phyloP scores from a whole-genome alignment of 1,140 invertebrate genomes.

The Drosophila ironensis region DNA sequence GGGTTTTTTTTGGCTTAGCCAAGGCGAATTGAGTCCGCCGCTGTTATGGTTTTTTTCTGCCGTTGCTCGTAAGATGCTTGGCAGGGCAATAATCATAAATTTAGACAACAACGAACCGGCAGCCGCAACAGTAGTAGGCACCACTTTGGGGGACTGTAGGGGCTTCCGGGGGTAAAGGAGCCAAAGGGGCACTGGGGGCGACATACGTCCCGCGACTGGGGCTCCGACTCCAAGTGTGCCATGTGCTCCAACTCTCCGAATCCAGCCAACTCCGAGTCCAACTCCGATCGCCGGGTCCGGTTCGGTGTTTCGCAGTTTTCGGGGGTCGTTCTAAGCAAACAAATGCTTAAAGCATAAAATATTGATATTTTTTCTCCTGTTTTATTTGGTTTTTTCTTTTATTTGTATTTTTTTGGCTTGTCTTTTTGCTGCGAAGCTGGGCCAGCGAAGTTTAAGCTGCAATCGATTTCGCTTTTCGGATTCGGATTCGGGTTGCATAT shows the following conservation, averaged over 20 bases:
- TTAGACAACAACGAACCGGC: constrained; percentile 76
- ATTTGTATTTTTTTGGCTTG: constrained; percentile 9
- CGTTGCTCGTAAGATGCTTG: constrained; percentile 72
- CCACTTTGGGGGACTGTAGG: constrained; percentile 10
- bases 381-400: constrained; percentile 34
- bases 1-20: constrained; percentile 50
- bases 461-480: constrained; percentile 51
- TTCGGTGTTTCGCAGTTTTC: constrained; percentile 43
- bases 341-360: constrained; percentile 77
- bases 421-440: constrained; percentile 25
- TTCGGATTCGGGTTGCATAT: constrained; percentile 57
- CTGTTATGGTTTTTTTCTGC: constrained; percentile 38
- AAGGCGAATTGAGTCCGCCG: constrained; percentile 75
- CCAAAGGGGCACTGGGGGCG: constrained; percentile 22
- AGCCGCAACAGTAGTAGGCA: constrained; percentile 73
- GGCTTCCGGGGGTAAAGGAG: constrained; percentile 4
- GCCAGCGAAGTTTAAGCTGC: constrained; percentile 41
- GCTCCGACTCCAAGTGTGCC: constrained; percentile 21
- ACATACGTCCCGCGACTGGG: constrained; percentile 8
- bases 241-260: constrained; percentile 19
- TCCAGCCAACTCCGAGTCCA: constrained; percentile 18
- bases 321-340: constrained; percentile 77
- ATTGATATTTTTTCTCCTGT: constrained; percentile 58
- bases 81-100: constrained; percentile 80
- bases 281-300: constrained; percentile 23